Evolutionary conservation across 2,888 invertebrate species (phyloP).

Genomic region (Teleogryllus oceanicus): DNA sequence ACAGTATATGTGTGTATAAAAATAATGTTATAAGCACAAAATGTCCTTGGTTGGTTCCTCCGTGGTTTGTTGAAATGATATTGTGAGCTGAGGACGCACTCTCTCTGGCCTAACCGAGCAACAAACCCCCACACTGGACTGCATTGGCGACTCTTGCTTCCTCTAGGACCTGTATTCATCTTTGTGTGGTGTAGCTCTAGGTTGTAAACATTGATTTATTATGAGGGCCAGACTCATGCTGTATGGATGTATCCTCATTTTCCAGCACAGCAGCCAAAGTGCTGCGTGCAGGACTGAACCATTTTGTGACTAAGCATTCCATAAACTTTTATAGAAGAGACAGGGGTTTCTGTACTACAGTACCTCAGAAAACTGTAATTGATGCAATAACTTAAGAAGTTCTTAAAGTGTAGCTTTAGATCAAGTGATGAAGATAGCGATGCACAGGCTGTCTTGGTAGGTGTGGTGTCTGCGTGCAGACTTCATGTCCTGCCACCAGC

Average conservation of each 20-base stretch:
- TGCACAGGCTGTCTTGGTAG: conserved; percentile 37
- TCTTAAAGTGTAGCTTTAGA: conserved; percentile 40
- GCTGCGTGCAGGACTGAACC: conserved; percentile 39
- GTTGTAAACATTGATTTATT: conserved; percentile 38
- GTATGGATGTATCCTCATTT: conserved; percentile 37
- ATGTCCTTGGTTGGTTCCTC: conserved; percentile 29
- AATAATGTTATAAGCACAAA: conserved; percentile 34
- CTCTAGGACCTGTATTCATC: conserved; percentile 39
- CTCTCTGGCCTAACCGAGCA: conserved; percentile 34
- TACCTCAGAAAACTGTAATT: conserved; percentile 53
- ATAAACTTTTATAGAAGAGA: conserved; percentile 39
- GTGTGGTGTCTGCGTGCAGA: conserved; percentile 27
- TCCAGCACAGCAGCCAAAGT: conserved; percentile 37
- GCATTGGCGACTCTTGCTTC: conserved; percentile 39
- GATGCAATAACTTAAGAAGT: conserved; percentile 52
- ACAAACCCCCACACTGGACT: conserved; percentile 33
- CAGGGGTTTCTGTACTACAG: conserved; percentile 52
- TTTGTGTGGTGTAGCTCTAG: conserved; percentile 41
- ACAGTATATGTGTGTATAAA: conserved; percentile 19
- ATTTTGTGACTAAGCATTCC: conserved; percentile 40
- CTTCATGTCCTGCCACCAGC: conserved; percentile 25
- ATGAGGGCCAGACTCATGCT: conserved; percentile 38
- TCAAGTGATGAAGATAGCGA: conserved; percentile 37
- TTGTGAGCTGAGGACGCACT: conserved; percentile 1
- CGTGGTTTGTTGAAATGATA: conserved; percentile 22